These are phyloP conservation scores for Clarias batrachus DNA, from an alignment of 2,113 vertebrate genomes.

Conservation along the genomic window DNA sequence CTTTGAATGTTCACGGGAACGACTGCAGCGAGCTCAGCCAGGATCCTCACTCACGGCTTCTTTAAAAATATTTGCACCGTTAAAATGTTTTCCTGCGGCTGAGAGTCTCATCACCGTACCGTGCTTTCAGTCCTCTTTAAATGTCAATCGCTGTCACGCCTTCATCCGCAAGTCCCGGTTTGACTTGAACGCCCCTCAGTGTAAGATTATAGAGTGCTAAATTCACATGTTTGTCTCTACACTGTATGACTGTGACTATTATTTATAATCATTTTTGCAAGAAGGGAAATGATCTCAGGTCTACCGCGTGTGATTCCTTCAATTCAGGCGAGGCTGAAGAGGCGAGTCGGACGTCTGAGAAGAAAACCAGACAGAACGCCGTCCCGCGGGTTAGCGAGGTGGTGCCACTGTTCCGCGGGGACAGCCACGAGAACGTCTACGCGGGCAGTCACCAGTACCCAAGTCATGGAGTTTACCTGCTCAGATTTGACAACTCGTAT, in stretches of 20 bases:
- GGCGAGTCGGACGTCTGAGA: constrained; percentile 85
- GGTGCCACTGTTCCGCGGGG: constrained; percentile 95
- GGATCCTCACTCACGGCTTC: too few species aligned
- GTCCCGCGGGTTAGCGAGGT: constrained; percentile 90
- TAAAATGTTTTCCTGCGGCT: too few species aligned
- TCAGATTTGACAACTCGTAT: constrained; percentile 99
- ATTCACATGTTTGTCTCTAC: not conserved
- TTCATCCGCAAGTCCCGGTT: too few species aligned
- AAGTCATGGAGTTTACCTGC: constrained; percentile 92
- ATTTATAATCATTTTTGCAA: not conserved
- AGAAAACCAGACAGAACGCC: constrained; percentile 76
- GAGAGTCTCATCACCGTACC: too few species aligned
- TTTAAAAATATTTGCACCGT: too few species aligned
- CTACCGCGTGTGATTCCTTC: not conserved
- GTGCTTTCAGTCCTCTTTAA: too few species aligned
- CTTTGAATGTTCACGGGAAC: too few species aligned
- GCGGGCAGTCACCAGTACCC: constrained; percentile 98
- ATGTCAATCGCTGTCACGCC: too few species aligned
- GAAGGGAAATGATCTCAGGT: not conserved
- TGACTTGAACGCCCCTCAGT: too few species aligned
- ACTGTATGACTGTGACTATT: not conserved
- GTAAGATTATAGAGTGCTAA: not conserved
- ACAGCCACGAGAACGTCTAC: constrained; percentile 98
- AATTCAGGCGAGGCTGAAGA: constrained; percentile 67
- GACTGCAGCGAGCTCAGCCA: too few species aligned